Conservation (phyloP, 2,888 invertebrate species). For the Drosophila pegasa region DNA sequence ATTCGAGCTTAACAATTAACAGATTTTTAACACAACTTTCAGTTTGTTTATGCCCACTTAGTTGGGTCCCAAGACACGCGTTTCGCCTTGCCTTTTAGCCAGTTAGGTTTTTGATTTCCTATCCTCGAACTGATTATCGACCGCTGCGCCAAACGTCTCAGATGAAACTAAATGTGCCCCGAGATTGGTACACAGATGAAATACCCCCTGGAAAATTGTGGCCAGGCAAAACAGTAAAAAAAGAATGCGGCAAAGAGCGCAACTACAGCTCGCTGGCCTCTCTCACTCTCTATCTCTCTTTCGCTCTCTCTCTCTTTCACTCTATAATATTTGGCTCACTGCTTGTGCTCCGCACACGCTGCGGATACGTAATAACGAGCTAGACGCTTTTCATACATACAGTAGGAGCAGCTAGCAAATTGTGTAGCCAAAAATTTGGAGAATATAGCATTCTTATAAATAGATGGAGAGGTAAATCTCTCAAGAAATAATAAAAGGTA, state of each 20-base stretch:
- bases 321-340: not conserved
- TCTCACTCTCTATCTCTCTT: slow-evolving; percentile 23
- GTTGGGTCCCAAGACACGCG: slow-evolving; percentile 44
- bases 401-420: slow-evolving; percentile 24
- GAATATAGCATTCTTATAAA: not conserved
- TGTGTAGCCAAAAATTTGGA: not conserved
- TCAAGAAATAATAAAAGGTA: not conserved
- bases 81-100: slow-evolving; percentile 43
- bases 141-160: slow-evolving; percentile 84
- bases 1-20: not conserved
- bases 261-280: slow-evolving; percentile 42
- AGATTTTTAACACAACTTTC: not conserved
- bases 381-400: slow-evolving; percentile 43
- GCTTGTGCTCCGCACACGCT: slow-evolving; percentile 30
- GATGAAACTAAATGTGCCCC: slow-evolving; percentile 83
- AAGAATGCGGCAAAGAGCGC: slow-evolving; percentile 73
- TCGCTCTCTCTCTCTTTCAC: slow-evolving; percentile 42
- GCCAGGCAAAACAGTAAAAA: slow-evolving; percentile 56
- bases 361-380: slow-evolving; percentile 56
- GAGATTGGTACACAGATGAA: slow-evolving; percentile 60
- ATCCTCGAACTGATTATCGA: slow-evolving; percentile 66
- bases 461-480: not conserved
- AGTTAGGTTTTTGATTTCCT: slow-evolving; percentile 14
- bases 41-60: slow-evolving; percentile 20
- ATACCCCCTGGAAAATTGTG: slow-evolving; percentile 70